Evolutionary conservation across 2,888 invertebrate genomes (phyloP).

Genomic region (Capitulum mitella): DNA sequence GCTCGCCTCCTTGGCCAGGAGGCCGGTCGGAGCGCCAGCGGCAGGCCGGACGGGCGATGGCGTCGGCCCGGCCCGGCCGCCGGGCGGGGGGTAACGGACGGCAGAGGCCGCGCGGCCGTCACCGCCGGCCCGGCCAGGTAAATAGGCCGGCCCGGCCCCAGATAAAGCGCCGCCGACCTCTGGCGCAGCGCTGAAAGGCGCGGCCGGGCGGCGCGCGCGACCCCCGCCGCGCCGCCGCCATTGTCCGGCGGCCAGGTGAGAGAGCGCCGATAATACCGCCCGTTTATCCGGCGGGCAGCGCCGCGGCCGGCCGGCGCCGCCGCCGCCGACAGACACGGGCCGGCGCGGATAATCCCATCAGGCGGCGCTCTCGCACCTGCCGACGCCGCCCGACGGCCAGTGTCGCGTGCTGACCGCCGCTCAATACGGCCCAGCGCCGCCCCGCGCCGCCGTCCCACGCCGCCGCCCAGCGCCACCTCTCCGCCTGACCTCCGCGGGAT

Average conservation of each 20-base stretch:
- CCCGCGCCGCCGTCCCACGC: background rate
- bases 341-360: background rate
- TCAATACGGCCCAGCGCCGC: background rate
- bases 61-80: too few species aligned
- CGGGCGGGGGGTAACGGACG: too few species aligned
- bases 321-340: background rate
- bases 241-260: constrained; percentile 10
- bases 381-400: background rate
- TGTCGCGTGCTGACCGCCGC: background rate
- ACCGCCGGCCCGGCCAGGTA: background rate
- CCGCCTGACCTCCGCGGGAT: background rate
- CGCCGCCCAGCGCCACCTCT: background rate
- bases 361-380: background rate
- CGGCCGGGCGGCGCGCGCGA: constrained; percentile 6
- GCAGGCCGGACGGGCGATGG: background rate
- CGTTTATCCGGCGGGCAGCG: background rate
- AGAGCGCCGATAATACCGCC: background rate
- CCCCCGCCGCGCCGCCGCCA: constrained; percentile 16
- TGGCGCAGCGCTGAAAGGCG: background rate
- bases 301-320: background rate
- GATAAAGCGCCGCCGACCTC: background rate
- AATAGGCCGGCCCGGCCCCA: background rate
- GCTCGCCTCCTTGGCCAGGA: background rate
- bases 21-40: background rate
- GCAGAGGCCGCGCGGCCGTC: too few species aligned